Percentiles rank a stretch among this genome's conserved stretches.
Evolutionary conservation across 2,888 invertebrate species (phyloP).

Genomic region (Zaprionus bogoriensis): DNA sequence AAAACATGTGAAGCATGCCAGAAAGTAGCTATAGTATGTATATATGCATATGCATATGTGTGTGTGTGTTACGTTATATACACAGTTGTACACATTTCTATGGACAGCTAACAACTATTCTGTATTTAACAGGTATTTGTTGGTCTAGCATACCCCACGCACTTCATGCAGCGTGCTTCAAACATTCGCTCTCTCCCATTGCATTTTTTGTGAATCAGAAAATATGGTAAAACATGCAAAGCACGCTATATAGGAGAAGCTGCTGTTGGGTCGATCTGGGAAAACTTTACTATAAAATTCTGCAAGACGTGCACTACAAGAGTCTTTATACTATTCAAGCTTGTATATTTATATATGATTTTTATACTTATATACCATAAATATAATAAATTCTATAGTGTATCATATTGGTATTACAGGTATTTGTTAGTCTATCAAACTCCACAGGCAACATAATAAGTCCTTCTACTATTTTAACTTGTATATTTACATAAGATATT

Average conservation of each 20-base stretch:
- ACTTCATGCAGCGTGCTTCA: neutral
- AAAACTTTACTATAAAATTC: too few relatives aligned
- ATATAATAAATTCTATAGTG: neutral
- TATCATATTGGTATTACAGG: neutral
- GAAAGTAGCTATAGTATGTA: too few relatives aligned
- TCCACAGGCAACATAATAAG: too few relatives aligned
- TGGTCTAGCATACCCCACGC: neutral
- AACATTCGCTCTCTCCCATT: too few relatives aligned
- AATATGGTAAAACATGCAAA: slow-evolving; percentile 14
- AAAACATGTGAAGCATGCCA: slow-evolving; percentile 23
- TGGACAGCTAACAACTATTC: neutral
- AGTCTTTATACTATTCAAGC: too few relatives aligned
- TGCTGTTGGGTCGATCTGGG: too few relatives aligned
- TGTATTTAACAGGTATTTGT: neutral
- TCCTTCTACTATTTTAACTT: too few relatives aligned
- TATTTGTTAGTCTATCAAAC: neutral
- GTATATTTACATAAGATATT: neutral
- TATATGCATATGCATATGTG: neutral
- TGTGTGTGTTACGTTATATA: neutral
- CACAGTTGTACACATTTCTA: neutral
- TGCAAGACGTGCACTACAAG: too few relatives aligned
- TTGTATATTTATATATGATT: neutral
- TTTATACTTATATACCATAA: neutral
- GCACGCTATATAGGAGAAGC: slow-evolving; percentile 14
- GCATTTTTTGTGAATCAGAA: slow-evolving; percentile 9